Evolutionary conservation across 1,140 invertebrate species (phyloP).

Genomic region (Zaprionus vittiger): DNA sequence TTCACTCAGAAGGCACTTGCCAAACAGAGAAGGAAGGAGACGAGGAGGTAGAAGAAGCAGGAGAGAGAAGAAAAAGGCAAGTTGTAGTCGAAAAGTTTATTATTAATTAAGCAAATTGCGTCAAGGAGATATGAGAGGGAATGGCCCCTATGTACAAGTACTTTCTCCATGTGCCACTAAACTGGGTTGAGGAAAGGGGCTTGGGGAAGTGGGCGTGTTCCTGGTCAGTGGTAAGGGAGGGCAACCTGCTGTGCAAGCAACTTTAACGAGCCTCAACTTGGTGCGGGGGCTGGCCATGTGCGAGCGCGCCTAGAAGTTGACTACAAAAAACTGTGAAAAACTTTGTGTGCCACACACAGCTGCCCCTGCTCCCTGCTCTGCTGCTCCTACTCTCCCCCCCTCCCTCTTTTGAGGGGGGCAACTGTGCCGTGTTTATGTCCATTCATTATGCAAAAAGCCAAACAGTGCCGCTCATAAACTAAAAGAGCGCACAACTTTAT

Average conservation of each 20-base stretch:
- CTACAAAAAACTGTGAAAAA: conserved; percentile 56
- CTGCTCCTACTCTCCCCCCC: too few relatives aligned
- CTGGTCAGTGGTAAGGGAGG: background rate
- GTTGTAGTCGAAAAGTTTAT: conserved; percentile 54
- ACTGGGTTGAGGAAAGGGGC: conserved; percentile 12
- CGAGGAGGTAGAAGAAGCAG: too few relatives aligned
- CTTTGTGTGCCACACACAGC: conserved; percentile 34
- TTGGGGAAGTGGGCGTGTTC: background rate
- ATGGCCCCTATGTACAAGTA: conserved; percentile 39
- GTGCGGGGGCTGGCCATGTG: conserved; percentile 41
- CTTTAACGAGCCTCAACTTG: conserved; percentile 23
- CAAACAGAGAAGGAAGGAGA: background rate
- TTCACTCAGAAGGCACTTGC: conserved; percentile 39
- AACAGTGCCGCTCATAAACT: conserved; percentile 56
- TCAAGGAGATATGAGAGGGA: conserved; percentile 62
- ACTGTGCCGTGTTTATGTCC: conserved; percentile 60
- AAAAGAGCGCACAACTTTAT: conserved; percentile 63
- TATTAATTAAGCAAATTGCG: conserved; percentile 77
- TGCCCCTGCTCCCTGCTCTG: background rate
- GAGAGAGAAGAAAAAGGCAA: background rate
- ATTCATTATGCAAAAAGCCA: conserved; percentile 80
- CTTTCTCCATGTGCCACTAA: conserved; percentile 34
- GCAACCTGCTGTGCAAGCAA: conserved; percentile 16
- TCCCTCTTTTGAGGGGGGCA: background rate
- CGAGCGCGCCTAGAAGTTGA: conserved; percentile 47